A percentile compares a stretch with the other conserved stretches of the same genome.
phyloP scores from a whole-genome alignment of 2,113 vertebrate species.

The Numida meleagris region DNA sequence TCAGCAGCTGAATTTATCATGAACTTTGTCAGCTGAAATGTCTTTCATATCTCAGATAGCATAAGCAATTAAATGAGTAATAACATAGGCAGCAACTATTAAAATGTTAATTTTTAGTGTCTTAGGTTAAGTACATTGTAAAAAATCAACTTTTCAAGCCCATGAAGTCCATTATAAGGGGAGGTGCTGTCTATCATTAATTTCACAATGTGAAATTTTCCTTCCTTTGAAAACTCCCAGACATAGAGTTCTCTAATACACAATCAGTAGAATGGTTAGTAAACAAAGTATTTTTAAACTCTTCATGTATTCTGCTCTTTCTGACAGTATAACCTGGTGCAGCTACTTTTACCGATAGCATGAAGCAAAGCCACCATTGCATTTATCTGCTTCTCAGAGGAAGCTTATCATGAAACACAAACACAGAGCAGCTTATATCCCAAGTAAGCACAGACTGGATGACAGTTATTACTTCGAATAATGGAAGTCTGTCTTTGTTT shows the following conservation, averaged over 20 bases:
- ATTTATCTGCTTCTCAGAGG: neutral
- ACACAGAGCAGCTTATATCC: neutral
- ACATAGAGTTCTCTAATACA: constrained; percentile 2
- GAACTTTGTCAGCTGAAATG: constrained; percentile 28
- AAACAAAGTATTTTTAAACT: constrained; percentile 47
- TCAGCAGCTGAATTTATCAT: neutral
- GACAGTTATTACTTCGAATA: neutral
- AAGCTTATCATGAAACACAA: neutral
- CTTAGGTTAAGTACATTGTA: neutral
- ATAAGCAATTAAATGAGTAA: neutral
- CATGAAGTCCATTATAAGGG: neutral
- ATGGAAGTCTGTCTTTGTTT: neutral
- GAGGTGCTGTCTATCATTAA: neutral
- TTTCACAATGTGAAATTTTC: neutral
- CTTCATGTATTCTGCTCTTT: neutral
- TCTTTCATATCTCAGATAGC: neutral
- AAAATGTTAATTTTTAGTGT: neutral
- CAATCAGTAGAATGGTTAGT: neutral
- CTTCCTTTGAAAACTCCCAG: neutral
- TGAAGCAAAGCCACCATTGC: neutral
- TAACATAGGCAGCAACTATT: neutral
- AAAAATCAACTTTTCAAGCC: neutral
- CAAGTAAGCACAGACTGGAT: neutral
- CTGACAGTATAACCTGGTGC: constrained; percentile 29
- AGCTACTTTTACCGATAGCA: neutral